Evolutionary conservation across 2,113 vertebrate genomes (phyloP).

Genomic region (Gila orcuttii): DNA sequence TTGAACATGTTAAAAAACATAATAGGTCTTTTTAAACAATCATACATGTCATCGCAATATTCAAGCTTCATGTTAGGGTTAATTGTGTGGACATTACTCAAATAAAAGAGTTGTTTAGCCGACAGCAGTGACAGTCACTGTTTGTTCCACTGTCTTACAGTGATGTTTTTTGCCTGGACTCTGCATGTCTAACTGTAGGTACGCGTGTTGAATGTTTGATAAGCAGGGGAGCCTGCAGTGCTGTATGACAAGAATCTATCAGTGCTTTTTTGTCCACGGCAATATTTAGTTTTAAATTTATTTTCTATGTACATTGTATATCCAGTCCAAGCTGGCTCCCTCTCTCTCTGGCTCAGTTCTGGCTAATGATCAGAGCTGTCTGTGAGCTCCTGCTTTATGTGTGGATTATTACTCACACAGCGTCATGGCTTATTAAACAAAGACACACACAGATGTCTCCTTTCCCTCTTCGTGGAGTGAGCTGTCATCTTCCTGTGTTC

Average conservation of each 20-base stretch:
- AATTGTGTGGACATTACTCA: not conserved
- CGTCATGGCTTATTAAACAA: not conserved
- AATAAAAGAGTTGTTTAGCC: not conserved
- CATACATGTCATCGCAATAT: no score
- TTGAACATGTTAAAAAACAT: no score
- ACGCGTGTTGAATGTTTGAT: slow-evolving; percentile 4
- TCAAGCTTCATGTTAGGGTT: not conserved
- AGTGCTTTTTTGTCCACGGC: not conserved
- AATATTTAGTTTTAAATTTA: not conserved
- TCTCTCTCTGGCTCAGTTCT: not conserved
- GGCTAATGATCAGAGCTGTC: slow-evolving; percentile 4
- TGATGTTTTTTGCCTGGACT: not conserved
- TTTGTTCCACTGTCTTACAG: not conserved
- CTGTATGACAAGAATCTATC: not conserved
- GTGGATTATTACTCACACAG: slow-evolving; percentile 4
- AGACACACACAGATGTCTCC: not conserved
- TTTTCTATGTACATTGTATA: not conserved
- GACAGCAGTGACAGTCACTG: no score
- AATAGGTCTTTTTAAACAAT: no score
- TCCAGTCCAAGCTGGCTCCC: not conserved
- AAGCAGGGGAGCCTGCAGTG: not conserved
- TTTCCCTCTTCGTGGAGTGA: not conserved
- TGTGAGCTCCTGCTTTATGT: slow-evolving; percentile 10
- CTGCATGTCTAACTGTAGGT: not conserved
- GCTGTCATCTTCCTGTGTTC: not conserved